phyloP scores from a whole-genome alignment of 2,888 invertebrate species.

The Pomacea canaliculata region DNA sequence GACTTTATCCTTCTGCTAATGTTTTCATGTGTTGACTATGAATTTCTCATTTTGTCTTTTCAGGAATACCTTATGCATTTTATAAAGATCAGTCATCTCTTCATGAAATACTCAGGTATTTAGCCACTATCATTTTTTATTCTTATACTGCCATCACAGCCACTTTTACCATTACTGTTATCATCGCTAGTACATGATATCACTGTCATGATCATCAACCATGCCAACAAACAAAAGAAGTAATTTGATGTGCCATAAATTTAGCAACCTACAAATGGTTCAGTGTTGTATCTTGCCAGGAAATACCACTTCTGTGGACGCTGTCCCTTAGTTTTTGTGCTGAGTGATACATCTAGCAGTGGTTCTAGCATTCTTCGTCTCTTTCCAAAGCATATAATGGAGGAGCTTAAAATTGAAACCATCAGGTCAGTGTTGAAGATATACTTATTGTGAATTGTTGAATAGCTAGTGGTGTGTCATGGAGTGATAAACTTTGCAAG shows the following conservation, averaged over 20 bases:
- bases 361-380: conserved; percentile 62
- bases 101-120: conserved; percentile 78
- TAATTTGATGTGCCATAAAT: no score
- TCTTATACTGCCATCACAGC: not conserved
- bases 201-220: no score
- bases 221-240: no score
- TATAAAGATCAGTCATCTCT: conserved; percentile 78
- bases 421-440: conserved; percentile 74
- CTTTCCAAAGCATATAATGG: conserved; percentile 67
- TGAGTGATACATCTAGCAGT: conserved; percentile 69
- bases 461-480: no score
- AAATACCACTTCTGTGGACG: conserved; percentile 55
- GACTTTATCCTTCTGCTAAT: no score
- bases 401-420: conserved; percentile 77
- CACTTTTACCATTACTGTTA: no score
- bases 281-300: conserved; percentile 36
- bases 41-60: not conserved
- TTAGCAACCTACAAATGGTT: no score
- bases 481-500: no score
- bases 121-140: not conserved
- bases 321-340: conserved; percentile 69
- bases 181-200: no score
- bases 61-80: conserved; percentile 85
- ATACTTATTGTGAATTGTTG: no score
- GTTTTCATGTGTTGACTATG: no score